Evolutionary conservation across 2,888 invertebrate species (phyloP), one percentile per base, ranked within the genome.

Genomic region (Harmothoe impar): DNA sequence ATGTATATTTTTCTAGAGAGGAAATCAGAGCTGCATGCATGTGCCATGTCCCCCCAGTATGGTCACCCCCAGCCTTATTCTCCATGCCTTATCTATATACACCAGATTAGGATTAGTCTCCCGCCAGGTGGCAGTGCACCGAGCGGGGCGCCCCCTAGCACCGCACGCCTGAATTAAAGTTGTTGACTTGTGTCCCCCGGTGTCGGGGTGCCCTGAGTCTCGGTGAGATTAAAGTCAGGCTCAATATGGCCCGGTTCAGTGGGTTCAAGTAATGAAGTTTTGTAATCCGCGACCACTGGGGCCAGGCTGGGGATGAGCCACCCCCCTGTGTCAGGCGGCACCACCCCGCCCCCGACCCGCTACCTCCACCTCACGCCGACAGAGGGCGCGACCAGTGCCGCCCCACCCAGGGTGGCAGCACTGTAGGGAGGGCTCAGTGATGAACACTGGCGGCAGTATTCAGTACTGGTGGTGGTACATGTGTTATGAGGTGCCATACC

Each of bases 171-270:
- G 81, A 43, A 81, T 81, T 81, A 81, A 43, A 35, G 81, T n/a
- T 33, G 81, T 81, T 81, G 81, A 43, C 81, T 81, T 81, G 81
- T 81, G 81, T 81, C 81, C 81, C 81, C 17, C 81, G 43, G 81
- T 81, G 81, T 81, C 81, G 33, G 43, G 15, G 81, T 43, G 43
- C 43, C 81, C 15, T 17, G 23, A 20, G 81, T n/a, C 25, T 81
- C 81, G 81, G 81, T 81, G 81, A 81, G 81, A 81, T 81, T 81
- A 81, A 81, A 81, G 81, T 81, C 81, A 86, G 86, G 54, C 54
- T 86, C 86, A 86, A 86, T 86, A 86, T 86, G 86, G 86, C 17
- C 86, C 86, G 86, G 86, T 86, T 86, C 86, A 86, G 29, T 86
- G 52, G 86, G 86, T 54, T 86, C 86, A 86, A 86, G 86, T 86